These are phyloP conservation scores for Malurus leucopterus DNA, from an alignment of 2,797 vertebrate species.

Conservation along the genomic window DNA sequence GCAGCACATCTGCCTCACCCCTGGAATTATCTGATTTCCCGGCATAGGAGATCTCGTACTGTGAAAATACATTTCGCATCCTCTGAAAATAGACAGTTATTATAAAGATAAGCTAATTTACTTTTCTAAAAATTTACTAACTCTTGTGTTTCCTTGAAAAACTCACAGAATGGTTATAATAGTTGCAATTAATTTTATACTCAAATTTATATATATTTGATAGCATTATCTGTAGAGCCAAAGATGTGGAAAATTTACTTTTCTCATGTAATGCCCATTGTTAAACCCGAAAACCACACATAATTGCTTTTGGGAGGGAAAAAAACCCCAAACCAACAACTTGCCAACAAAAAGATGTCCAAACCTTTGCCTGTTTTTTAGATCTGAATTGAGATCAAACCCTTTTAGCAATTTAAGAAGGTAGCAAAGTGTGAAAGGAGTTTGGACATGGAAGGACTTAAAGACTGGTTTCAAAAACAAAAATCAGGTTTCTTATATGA, in stretches of 20 bases:
- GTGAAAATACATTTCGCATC: not conserved
- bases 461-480: not conserved
- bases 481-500: conserved; percentile 21
- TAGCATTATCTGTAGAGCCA: not conserved
- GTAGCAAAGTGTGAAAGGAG: not conserved
- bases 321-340: not conserved
- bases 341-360: not conserved
- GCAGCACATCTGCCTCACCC: conserved; percentile 27
- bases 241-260: not conserved
- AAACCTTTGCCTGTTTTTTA: not conserved
- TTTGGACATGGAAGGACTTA: not conserved
- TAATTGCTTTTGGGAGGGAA: not conserved
- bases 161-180: not conserved
- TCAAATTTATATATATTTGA: not conserved
- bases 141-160: not conserved
- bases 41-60: not conserved
- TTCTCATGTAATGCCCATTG: not conserved
- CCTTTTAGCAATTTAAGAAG: not conserved
- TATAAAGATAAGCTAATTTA: conserved; percentile 55
- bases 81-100: conserved; percentile 23
- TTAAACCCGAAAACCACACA: not conserved
- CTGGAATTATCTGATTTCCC: conserved; percentile 41
- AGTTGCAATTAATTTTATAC: not conserved
- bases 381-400: not conserved
- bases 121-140: conserved; percentile 25